These are phyloP conservation scores for Psettodes erumei DNA, from an alignment of 2,113 vertebrate genomes.

Conservation along the genomic window DNA sequence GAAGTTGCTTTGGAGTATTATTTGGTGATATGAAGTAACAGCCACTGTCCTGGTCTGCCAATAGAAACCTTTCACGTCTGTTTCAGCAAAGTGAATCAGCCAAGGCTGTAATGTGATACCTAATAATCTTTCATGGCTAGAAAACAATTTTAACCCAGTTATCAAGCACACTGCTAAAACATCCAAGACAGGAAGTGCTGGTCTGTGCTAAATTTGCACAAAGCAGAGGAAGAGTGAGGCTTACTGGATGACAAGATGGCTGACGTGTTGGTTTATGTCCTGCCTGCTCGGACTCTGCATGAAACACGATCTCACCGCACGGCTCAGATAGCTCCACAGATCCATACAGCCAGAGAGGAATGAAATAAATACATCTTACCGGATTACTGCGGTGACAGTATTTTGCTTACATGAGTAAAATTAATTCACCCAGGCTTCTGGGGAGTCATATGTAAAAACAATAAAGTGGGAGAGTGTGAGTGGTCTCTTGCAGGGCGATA, in stretches of 20 bases:
- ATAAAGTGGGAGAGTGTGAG: slow-evolving; percentile 20
- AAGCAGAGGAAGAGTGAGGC: neutral
- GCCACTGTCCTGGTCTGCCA: neutral
- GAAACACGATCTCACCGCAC: slow-evolving; percentile 46
- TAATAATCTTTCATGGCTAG: neutral
- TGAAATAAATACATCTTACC: slow-evolving; percentile 41
- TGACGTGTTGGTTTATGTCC: slow-evolving; percentile 34
- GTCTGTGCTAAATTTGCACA: neutral
- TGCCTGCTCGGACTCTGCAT: slow-evolving; percentile 44
- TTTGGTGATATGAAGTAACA: neutral
- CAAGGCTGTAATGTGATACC: neutral
- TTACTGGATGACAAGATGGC: slow-evolving; percentile 25
- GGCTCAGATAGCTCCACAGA: slow-evolving; percentile 52
- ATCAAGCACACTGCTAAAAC: slow-evolving; percentile 6
- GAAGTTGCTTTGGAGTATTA: neutral
- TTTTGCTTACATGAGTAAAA: slow-evolving; percentile 62
- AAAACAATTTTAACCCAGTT: slow-evolving; percentile 1
- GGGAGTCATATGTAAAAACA: slow-evolving; percentile 35
- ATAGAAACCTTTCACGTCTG: neutral
- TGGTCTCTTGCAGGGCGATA: slow-evolving; percentile 7
- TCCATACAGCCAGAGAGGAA: slow-evolving; percentile 54
- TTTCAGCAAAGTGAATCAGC: neutral
- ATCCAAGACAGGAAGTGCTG: slow-evolving; percentile 4
- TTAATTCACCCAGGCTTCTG: slow-evolving; percentile 30
- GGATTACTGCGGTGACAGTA: slow-evolving; percentile 38